Conservation (phyloP, 2,888 invertebrate genomes). For the Caenorhabditis japonica region DNA sequence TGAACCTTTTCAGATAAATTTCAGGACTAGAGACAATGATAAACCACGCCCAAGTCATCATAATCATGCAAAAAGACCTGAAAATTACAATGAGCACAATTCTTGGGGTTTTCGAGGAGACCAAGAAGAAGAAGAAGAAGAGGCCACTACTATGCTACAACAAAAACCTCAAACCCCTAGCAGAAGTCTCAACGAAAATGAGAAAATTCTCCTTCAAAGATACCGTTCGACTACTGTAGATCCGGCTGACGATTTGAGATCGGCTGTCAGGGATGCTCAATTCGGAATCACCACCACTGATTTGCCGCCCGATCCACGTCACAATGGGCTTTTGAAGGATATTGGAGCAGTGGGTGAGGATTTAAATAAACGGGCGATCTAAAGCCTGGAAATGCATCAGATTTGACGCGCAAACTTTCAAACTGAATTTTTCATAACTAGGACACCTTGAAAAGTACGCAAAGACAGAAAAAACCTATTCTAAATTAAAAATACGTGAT, state of each 20-base stretch:
- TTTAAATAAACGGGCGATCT: too few species aligned
- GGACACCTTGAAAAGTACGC: too few species aligned
- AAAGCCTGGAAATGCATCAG: too few species aligned
- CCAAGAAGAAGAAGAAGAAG: conserved; percentile 8
- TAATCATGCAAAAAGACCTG: not conserved
- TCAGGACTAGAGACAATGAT: too few species aligned
- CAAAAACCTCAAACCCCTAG: too few species aligned
- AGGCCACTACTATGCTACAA: not conserved
- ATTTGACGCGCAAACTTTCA: too few species aligned
- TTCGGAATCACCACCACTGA: conserved; percentile 44
- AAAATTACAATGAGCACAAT: conserved; percentile 37
- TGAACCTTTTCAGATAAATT: too few species aligned
- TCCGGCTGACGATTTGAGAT: conserved; percentile 29
- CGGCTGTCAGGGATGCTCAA: conserved; percentile 37
- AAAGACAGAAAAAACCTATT: too few species aligned
- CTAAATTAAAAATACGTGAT: too few species aligned
- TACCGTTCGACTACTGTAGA: conserved; percentile 12
- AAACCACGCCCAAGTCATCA: too few species aligned
- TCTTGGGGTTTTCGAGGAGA: conserved; percentile 40
- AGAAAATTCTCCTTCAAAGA: not conserved
- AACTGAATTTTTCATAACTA: too few species aligned
- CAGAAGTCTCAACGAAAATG: not conserved
- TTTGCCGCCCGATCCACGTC: conserved; percentile 55
- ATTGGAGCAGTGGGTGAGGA: conserved; percentile 58
- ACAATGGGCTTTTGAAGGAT: conserved; percentile 61